Percentiles rank a stretch among this genome's conserved stretches.
These are phyloP conservation scores for Enteromius afrohamiltoni DNA, from an alignment of 2,797 vertebrate genomes.

Conservation along the genomic window DNA sequence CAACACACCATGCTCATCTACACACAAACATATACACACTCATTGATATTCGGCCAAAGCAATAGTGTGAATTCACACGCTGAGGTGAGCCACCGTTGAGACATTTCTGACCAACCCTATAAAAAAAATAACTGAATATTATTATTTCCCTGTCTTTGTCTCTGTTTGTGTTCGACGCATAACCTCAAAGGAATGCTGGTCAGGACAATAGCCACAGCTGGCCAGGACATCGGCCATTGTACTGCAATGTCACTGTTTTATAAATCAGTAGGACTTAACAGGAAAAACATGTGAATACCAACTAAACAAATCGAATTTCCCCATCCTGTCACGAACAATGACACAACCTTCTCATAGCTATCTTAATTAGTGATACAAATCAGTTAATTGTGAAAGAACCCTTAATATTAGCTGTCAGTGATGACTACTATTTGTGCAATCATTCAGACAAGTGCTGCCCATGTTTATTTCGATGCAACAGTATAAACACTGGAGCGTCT, in stretches of 20 bases:
- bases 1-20: not conserved
- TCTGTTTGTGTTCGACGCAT: not conserved
- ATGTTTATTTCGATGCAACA: not conserved
- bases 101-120: not conserved
- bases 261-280: constrained; percentile 27
- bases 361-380: constrained; percentile 27
- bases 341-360: constrained; percentile 21
- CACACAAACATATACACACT: constrained; percentile 8
- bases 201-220: constrained; percentile 44
- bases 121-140: not conserved
- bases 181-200: constrained; percentile 13
- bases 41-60: constrained; percentile 6
- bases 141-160: constrained; percentile 11
- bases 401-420: constrained; percentile 31
- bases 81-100: not conserved
- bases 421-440: constrained; percentile 10
- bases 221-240: constrained; percentile 48
- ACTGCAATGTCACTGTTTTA: constrained; percentile 32
- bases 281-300: constrained; percentile 32
- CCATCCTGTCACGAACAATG: constrained; percentile 11
- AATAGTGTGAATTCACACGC: not conserved
- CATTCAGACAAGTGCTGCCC: not conserved
- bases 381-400: constrained; percentile 29
- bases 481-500: not conserved
- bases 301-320: constrained; percentile 36